Base-by-base conservation (phyloP, 2,888 invertebrate genomes). In the Cantharis rufa region DNA sequence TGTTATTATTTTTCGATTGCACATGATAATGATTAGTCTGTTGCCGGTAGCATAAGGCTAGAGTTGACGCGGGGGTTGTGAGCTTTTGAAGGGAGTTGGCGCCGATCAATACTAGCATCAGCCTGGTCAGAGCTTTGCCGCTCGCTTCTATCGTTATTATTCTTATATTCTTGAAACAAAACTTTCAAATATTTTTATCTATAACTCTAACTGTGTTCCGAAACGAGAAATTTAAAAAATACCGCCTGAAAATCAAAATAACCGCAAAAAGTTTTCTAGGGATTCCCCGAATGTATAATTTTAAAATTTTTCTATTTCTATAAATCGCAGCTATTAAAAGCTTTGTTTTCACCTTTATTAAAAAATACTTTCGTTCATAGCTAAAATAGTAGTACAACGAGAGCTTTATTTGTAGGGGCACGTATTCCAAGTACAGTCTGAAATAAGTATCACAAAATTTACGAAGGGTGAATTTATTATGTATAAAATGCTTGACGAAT, bases 101-200 rank as follows among this genome's bases (percentile, higher is more conserved):
- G 79, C 82, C 83, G 86, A 88, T 88, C 88, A 88, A 88, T 88
- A 88, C 87, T 83, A 85, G 82, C 84, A 82, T 82, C 83, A 83
- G 86, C 87, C 86, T 85, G 86, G 87, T 84, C 85, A 85, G 84
- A 85, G 86, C 85, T 83, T 77, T 84, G 82, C 79, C 78, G 79
- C 80, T 80, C 78, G 76, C 78, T 71, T 71, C 69, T 70, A 62
- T 63, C 63, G 70, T 75, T 68, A 70, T 75, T 68, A 68, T 73
- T 73, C 61, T 61, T 66, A 63, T 28, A 15, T 64, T 71, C 24
- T 24, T 11, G 10, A 69, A 24, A 21, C 21, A 68, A 24, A 68
- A 68, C 7, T 48, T 48, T n/a, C n/a, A 48, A 48, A 48, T 48
- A 9, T 2, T 48, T 48, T 48, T 2, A n/a, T 48, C 7, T n/a